Percentiles rank a stretch among this genome's conserved stretches.
phyloP scores from a whole-genome alignment of 2,797 vertebrate genomes.

The Cuculus canorus region DNA sequence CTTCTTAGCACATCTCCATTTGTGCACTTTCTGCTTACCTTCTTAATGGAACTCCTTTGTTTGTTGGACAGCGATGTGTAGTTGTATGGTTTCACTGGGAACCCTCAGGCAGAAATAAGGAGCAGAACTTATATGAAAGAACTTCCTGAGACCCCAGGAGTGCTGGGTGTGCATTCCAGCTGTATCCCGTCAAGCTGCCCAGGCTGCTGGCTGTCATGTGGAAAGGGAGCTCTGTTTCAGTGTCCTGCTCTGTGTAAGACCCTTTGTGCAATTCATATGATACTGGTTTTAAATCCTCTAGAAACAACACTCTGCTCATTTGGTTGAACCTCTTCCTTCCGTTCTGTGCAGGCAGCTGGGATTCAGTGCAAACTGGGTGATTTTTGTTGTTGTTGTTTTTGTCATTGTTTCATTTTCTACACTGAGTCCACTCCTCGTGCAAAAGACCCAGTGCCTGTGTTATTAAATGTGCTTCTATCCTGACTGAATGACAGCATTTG shows the following conservation, averaged over 20 bases:
- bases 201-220: neutral
- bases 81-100: neutral
- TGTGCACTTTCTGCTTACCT: neutral
- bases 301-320: neutral
- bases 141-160: neutral
- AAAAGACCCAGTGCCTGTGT: neutral
- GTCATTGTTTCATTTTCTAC: neutral
- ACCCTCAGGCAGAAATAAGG: neutral
- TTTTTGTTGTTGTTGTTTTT: neutral
- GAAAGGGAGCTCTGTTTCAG: neutral
- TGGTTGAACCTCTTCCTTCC: neutral
- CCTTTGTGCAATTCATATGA: fast-evolving
- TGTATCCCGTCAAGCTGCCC: fast-evolving
- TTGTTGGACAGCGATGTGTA: neutral
- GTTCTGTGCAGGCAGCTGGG: neutral
- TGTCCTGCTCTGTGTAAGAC: neutral
- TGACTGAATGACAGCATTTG: neutral
- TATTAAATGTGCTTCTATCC: neutral
- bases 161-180: fast-evolving
- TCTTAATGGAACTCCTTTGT: too few relatives aligned
- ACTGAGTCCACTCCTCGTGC: neutral
- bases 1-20: too few relatives aligned
- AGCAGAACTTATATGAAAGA: neutral
- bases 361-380: neutral
- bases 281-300: too few relatives aligned